Evolutionary conservation across 35 echinoderm and acorn worm species (phyloP), one percentile per base, ranked within the genome.

Genomic region (Heliocidaris erythrogramma): DNA sequence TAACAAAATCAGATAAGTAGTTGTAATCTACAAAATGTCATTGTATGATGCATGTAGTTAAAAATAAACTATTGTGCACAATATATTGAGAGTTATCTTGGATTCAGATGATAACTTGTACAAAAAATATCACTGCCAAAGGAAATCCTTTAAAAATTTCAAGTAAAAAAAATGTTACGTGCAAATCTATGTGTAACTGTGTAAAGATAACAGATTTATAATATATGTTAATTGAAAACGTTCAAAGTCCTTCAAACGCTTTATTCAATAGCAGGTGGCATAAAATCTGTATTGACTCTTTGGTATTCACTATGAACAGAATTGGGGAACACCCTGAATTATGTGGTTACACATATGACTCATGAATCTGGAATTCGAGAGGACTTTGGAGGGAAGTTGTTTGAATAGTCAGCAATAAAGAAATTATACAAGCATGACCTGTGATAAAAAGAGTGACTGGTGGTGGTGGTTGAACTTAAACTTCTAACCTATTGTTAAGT

Each of bases 301-400:
- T 8, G 27, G 65, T 78, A 56, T 56, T 56, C 8, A 12, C 13
- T 10, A 56, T 10, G 1, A 56, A 56, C 52, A 21, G 27, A 78
- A 78, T n/a, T 78, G 65, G 65, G 65, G 65, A 78, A 78, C 65
- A 78, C 65, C 65, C 65, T 78, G 10, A 56, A 11, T 56, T 11
- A 78, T 78, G 18, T 78, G 65, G 65, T 78, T 78, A 78, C 65
- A n/a, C 21, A 24, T 18, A 7, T 78, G 65, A 78, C 65, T 78
- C 65, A 78, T 78, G 18, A 18, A 24, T n/a, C 27, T n/a, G 27
- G 65, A 78, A 78, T 78, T 78, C 65, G n/a, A 17, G n/a, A 7
- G 65, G 65, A 78, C 65, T 78, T n/a, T 78, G 65, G 65, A 78
- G 21, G 65, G 65, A 78, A 78, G 65, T 78, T 78, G 65, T 78